phyloP scores from a whole-genome alignment of 2,888 invertebrate species.

The Chloroclysta siterata region DNA sequence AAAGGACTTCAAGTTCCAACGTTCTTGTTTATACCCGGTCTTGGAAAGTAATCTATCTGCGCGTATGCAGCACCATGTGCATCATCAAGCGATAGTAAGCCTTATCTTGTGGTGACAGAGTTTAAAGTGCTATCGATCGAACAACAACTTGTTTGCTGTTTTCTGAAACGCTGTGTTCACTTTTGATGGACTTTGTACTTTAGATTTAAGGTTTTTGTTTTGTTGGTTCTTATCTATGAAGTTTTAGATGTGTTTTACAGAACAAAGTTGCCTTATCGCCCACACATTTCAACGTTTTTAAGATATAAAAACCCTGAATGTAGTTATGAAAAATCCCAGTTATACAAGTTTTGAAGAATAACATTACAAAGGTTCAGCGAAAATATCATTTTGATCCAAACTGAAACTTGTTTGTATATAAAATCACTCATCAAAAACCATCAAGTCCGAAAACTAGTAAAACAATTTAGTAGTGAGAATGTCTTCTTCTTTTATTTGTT shows the following conservation, averaged over 20 bases:
- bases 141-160: conserved; percentile 15
- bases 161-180: conserved; percentile 12
- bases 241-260: background rate
- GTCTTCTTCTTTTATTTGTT: no score
- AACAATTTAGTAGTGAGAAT: no score
- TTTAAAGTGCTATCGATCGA: background rate
- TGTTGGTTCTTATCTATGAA: conserved; percentile 7
- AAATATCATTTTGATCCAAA: no score
- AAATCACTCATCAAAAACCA: no score
- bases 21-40: conserved; percentile 38
- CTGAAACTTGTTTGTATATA: no score
- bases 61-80: conserved; percentile 25
- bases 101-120: conserved; percentile 6
- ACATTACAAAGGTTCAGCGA: no score
- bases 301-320: no score
- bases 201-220: conserved; percentile 9
- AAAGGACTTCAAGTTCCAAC: conserved; percentile 39
- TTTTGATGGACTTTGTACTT: conserved; percentile 24
- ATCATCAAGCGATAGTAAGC: background rate
- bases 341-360: no score
- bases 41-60: conserved; percentile 40
- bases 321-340: no score
- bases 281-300: no score
- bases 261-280: no score
- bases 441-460: no score